Evolutionary conservation across 2,113 vertebrate species (phyloP).

Genomic region (Mormyrus lacerda): DNA sequence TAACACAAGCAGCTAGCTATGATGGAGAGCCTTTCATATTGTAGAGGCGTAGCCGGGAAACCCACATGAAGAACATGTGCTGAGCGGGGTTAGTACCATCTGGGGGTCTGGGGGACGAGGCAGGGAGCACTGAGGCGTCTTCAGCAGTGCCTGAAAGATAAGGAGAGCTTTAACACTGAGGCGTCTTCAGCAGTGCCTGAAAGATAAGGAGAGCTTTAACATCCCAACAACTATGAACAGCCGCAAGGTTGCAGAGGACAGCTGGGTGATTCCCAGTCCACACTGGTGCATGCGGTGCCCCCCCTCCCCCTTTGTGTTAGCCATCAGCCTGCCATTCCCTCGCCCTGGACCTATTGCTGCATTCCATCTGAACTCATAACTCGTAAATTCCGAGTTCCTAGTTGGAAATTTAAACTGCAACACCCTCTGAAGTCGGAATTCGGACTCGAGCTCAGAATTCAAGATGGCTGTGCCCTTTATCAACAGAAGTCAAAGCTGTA

Average conservation of each 20-base stretch:
- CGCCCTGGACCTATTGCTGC: background rate
- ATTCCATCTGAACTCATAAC: no score
- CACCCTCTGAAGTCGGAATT: no score
- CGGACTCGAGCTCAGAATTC: no score
- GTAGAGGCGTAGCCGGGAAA: background rate
- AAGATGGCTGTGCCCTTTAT: no score
- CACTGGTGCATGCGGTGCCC: background rate
- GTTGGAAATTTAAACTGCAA: no score
- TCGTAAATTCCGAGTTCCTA: no score
- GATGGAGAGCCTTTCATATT: conserved; percentile 28
- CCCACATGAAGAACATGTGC: conserved; percentile 29
- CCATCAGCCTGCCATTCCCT: background rate
- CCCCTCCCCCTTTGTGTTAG: background rate
- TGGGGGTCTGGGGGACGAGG: background rate
- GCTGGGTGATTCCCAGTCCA: background rate
- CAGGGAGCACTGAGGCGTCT: background rate
- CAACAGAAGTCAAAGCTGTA: no score
- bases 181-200: background rate
- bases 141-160: background rate
- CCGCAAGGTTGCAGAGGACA: background rate
- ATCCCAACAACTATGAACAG: background rate
- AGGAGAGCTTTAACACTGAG: background rate
- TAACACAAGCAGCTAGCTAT: conserved; percentile 25
- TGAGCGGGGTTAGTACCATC: background rate
- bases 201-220: background rate